Evolutionary conservation across 2,113 vertebrate species (phyloP).

Genomic region (Boleophthalmus pectinirostris): DNA sequence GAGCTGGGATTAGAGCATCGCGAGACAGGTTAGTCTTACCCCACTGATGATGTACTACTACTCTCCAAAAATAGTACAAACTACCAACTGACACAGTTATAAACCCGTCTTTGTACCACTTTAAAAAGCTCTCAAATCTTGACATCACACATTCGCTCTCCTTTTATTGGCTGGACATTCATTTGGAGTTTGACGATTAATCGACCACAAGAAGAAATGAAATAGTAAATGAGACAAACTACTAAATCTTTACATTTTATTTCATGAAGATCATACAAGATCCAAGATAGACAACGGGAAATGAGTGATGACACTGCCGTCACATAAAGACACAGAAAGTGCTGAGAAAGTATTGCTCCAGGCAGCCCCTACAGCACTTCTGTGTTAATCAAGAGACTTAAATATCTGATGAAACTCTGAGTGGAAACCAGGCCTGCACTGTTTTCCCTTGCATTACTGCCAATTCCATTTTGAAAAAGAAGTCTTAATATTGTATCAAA

Average conservation of each 20-base stretch:
- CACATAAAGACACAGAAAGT: not conserved
- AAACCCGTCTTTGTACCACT: too few relatives aligned
- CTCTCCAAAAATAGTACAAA: too few relatives aligned
- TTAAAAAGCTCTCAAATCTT: too few relatives aligned
- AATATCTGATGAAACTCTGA: not conserved
- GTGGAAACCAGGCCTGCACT: not conserved
- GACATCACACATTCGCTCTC: too few relatives aligned
- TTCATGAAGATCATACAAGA: not conserved
- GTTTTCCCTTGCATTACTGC: not conserved
- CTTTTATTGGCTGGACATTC: too few relatives aligned
- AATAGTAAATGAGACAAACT: not conserved
- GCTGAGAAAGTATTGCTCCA: not conserved
- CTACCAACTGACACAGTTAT: too few relatives aligned
- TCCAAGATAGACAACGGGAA: not conserved
- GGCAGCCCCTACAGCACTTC: conserved; percentile 9
- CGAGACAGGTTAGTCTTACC: too few relatives aligned
- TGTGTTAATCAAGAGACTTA: conserved; percentile 5
- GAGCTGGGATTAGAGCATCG: too few relatives aligned
- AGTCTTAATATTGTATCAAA: not conserved
- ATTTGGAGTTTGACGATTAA: too few relatives aligned
- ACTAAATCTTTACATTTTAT: not conserved
- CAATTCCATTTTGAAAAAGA: not conserved
- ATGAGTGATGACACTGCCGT: not conserved
- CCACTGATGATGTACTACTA: too few relatives aligned
- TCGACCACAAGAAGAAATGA: not conserved